Percentiles rank a stretch among this genome's conserved stretches.
phyloP scores from a whole-genome alignment of 1,140 invertebrate species.

The Drosophila malerkotliana region DNA sequence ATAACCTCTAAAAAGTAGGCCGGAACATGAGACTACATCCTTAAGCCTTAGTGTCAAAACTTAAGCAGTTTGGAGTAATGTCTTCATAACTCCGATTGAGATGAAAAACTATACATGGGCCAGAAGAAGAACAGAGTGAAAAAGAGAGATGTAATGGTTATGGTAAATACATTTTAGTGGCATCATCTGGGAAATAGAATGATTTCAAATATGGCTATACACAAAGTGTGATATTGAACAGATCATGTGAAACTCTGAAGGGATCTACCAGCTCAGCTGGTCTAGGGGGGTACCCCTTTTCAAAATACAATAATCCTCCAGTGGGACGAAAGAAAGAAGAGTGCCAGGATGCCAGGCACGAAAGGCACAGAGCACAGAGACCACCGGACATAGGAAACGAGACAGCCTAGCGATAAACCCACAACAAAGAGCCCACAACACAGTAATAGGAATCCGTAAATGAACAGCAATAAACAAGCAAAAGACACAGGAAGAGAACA shows the following conservation, averaged over 20 bases:
- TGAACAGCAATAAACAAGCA: constrained; percentile 35
- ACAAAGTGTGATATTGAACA: background rate
- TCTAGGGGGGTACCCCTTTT: background rate
- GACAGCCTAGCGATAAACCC: constrained; percentile 19
- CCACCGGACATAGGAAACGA: constrained; percentile 13
- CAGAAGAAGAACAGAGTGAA: too few species aligned
- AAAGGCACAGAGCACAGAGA: background rate
- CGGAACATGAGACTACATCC: too few species aligned
- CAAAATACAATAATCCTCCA: background rate
- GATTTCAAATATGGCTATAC: background rate
- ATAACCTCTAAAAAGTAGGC: too few species aligned
- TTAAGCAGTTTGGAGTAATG: too few species aligned
- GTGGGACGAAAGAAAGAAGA: background rate
- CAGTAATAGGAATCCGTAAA: constrained; percentile 34
- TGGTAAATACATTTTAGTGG: too few species aligned
- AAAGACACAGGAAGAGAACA: constrained; percentile 12
- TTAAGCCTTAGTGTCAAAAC: too few species aligned
- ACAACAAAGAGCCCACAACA: constrained; percentile 18
- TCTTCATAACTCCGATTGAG: too few species aligned
- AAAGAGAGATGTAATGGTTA: too few species aligned
- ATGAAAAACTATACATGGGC: too few species aligned
- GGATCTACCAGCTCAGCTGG: background rate
- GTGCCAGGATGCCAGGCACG: background rate
- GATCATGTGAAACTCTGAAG: background rate
- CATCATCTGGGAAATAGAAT: too few species aligned